Conservation (phyloP, 2,113 vertebrate species). For the Bos javanicus region DNA sequence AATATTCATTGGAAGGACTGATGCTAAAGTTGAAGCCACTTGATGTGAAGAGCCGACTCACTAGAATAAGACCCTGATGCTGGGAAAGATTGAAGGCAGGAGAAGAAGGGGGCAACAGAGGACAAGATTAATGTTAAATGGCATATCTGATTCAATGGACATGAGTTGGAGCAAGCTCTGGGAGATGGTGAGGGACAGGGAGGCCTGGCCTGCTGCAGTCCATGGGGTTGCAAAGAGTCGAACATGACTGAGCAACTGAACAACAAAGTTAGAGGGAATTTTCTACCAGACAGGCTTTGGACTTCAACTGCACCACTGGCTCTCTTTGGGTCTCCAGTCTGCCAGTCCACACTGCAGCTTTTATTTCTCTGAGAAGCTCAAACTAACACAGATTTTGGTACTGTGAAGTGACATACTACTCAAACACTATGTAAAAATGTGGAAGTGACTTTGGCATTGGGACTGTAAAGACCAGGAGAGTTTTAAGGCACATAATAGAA, state of each 20-base stretch:
- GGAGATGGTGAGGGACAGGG: background rate
- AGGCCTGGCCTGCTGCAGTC: background rate
- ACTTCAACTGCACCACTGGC: background rate
- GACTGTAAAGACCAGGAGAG: background rate
- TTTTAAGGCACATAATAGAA: background rate
- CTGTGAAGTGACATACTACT: background rate
- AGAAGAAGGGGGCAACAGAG: background rate
- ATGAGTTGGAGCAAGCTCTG: background rate
- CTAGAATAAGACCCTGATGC: background rate
- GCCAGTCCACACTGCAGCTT: background rate
- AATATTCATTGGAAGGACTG: background rate
- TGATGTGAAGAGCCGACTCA: background rate
- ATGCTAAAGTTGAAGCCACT: background rate
- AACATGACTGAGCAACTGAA: background rate
- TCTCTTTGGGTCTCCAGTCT: background rate
- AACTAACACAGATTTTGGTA: background rate
- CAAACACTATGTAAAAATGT: background rate
- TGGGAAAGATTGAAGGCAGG: background rate
- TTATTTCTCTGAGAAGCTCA: background rate
- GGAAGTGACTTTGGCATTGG: background rate
- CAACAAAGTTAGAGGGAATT: background rate
- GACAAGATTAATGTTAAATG: too few species aligned
- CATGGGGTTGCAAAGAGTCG: background rate
- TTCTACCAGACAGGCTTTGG: background rate
- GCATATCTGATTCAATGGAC: background rate